Evolutionary conservation across 2,797 vertebrate genomes (phyloP), one percentile per base, ranked within the genome.

Genomic region (Cirrhinus molitorella): DNA sequence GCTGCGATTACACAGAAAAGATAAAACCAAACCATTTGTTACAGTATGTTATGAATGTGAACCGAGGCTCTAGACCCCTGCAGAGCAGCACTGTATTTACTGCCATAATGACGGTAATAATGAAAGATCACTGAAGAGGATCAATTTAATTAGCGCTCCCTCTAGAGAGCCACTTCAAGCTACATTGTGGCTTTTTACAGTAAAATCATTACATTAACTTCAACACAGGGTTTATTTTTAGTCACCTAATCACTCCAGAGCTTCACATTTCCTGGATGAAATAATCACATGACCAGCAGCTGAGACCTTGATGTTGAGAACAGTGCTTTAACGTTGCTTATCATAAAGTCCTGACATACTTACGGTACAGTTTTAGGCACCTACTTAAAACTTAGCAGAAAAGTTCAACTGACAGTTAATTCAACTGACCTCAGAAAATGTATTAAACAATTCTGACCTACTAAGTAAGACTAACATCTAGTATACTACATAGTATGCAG

Each of bases 201-300:
- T 68, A 81, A 83, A 84, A 84, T 82, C 34, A 59, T 83, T 85
- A 78, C 45, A 85, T 61, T 75, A 57, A 21, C 86, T 85, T 83
- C 37, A 85, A 75, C 61, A 43, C 73, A 77, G 71, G 47, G 73
- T 57, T 59, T 84, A 76, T 85, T 79, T 76, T 79, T 81, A 74
- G 80, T 14, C 80, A 5, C 4, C 19, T 66, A 83, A 74, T 83
- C 73, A 86, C 78, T 84, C 43, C 80, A 59, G 73, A 85, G 76
- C 66, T 71, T 65, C 34, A 70, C 34, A 74, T 86, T 84, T 81
- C 85, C 76, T 81, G 37, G 40, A 81, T 66, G 78, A 76, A 45
- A 17, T 49, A 63, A 88, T 87, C 71, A 75, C 57, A 74, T 61
- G 11, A 65, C 55, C 19, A 59, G 19, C 45, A 71, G 45, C 45